Evolutionary conservation across 2,113 vertebrate genomes (phyloP).

Genomic region (Chrysochloris asiatica): DNA sequence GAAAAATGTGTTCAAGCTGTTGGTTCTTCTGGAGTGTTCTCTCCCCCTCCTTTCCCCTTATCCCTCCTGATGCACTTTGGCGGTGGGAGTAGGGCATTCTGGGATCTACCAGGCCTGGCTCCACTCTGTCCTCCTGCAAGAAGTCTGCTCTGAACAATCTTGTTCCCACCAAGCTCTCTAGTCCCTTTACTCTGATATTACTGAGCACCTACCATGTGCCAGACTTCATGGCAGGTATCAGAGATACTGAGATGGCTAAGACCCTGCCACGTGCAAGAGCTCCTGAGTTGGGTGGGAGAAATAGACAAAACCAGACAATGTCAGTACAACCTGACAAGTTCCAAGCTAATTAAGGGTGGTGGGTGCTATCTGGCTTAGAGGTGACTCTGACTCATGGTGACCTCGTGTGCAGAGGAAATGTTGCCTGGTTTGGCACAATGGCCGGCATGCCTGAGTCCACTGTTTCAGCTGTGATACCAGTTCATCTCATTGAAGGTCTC

Average conservation of each 20-base stretch:
- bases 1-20: conserved; percentile 83
- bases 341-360: background rate
- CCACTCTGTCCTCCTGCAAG: background rate
- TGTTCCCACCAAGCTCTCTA: background rate
- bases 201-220: background rate
- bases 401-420: background rate
- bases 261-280: background rate
- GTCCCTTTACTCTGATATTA: background rate
- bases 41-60: conserved; percentile 61
- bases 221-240: background rate
- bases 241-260: background rate
- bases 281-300: background rate
- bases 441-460: background rate
- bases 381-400: background rate
- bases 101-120: background rate
- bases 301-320: background rate
- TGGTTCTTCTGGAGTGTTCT: conserved; percentile 15
- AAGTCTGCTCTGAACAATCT: background rate
- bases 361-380: background rate
- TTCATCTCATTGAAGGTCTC: background rate
- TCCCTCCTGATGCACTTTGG: background rate
- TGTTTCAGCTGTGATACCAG: background rate
- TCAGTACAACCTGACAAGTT: background rate
- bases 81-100: too few species aligned
- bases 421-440: background rate